Evolutionary conservation across 2,888 invertebrate genomes (phyloP).

Genomic region (Melinaea menophilus): DNA sequence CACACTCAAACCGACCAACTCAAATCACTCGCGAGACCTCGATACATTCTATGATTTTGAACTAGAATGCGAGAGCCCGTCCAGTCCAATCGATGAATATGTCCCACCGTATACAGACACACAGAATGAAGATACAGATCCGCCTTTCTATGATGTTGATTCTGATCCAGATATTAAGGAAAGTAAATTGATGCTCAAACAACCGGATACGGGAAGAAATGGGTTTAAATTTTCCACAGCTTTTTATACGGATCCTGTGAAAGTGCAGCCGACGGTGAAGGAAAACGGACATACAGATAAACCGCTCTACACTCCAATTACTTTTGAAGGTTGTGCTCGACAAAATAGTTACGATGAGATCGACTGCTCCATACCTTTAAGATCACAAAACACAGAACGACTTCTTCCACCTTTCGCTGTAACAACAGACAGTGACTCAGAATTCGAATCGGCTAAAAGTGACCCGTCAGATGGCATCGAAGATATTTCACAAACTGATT

Average conservation of each 20-base stretch:
- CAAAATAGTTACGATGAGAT: slow-evolving; percentile 66
- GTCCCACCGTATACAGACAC: slow-evolving; percentile 75
- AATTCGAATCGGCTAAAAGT: slow-evolving; percentile 72
- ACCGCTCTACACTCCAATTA: slow-evolving; percentile 66
- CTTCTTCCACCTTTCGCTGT: slow-evolving; percentile 44
- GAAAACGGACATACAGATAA: slow-evolving; percentile 69
- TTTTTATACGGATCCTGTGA: slow-evolving; percentile 67
- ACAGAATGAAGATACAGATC: slow-evolving; percentile 74
- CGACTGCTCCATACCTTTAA: slow-evolving; percentile 48
- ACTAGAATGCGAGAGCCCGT: slow-evolving; percentile 81
- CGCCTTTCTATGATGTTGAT: slow-evolving; percentile 74
- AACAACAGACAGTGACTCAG: slow-evolving; percentile 65
- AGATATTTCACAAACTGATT: slow-evolving; percentile 49
- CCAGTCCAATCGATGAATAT: slow-evolving; percentile 81
- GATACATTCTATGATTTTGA: slow-evolving; percentile 82
- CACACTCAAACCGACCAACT: slow-evolving; percentile 45
- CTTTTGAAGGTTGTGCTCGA: slow-evolving; percentile 69
- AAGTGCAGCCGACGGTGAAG: slow-evolving; percentile 60
- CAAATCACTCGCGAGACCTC: slow-evolving; percentile 53
- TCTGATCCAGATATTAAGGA: slow-evolving; percentile 64
- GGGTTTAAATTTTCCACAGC: slow-evolving; percentile 67
- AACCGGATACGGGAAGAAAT: slow-evolving; percentile 74
- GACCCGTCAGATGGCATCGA: slow-evolving; percentile 62
- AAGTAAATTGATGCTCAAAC: slow-evolving; percentile 50
- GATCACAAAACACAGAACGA: slow-evolving; percentile 41